Evolutionary conservation across 2,113 vertebrate genomes (phyloP), one percentile per base, ranked within the genome.

Genomic region (Amphiprion percula): DNA sequence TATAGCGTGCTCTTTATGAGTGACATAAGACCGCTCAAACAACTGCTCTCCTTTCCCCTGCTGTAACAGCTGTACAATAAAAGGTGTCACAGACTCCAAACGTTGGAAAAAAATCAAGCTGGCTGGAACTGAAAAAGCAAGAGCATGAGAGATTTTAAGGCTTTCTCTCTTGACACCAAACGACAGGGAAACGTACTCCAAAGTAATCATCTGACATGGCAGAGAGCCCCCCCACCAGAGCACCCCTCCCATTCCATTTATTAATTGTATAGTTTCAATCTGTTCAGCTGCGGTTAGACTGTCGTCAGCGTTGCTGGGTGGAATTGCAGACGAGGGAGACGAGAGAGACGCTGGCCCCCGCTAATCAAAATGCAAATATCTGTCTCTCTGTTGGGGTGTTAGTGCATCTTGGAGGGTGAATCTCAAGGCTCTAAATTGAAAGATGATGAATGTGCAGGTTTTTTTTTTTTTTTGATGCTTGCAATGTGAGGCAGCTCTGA

Each of bases 321-420:
- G 60, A 80, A 84, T 72, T 78, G 85, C 78, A 82, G 80, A 60
- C 10, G 73, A 53, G 71, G 79, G 54, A 74, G 68, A 71, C 4
- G 49, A 15, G 26, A n/a, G 58, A 60, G 70, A 79, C 11, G 30
- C 11, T 28, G 69, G 74, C 50, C 66, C 69, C 60, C 76, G 33
- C 78, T 92, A 91, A 93, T 94, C 90, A 92, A 93, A 92, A 94
- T 93, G 90, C 87, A 93, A 93, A 94, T 92, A 78, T 87, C 67
- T 46, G 53, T 53, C 63, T 90, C 81, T 86, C 88, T 55, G 62
- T 68, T 85, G 86, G 90, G 69, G 77, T 72, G 86, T 90, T 90
- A 90, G 87, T 78, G 69, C 83, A 79, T 91, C 82, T 86, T 85
- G 74, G 74, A 87, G 78, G 80, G 58, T 66, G 80, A 81, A 81